Percentiles rank a stretch among this genome's conserved stretches.
These are phyloP conservation scores for Potorous gilbertii DNA, from an alignment of 2,797 vertebrate species.

Conservation along the genomic window DNA sequence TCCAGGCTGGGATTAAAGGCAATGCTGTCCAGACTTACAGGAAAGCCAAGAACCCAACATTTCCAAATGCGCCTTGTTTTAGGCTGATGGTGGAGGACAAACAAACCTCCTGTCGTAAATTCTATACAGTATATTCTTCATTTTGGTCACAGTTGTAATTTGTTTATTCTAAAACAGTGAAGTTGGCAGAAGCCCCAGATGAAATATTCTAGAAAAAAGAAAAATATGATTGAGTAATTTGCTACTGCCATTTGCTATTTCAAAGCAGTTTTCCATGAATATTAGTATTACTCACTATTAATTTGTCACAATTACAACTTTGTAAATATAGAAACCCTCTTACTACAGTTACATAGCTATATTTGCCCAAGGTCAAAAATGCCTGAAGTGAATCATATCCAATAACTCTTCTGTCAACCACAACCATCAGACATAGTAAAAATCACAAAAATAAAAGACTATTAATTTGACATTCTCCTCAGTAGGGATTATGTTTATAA, in stretches of 20 bases:
- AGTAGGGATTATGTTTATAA: not conserved
- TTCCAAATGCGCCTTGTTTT: not conserved
- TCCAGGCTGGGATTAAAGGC: not conserved
- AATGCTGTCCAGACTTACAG: not conserved
- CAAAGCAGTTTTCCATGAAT: not conserved
- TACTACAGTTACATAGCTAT: not conserved
- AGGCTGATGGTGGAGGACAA: not conserved
- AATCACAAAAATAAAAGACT: not conserved
- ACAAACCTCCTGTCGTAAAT: not conserved
- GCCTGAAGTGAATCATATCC: not conserved
- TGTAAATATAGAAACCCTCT: not conserved
- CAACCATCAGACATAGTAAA: not conserved
- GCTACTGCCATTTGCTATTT: not conserved
- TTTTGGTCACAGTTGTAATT: constrained; percentile 25
- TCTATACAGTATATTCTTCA: not conserved
- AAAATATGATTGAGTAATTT: not conserved
- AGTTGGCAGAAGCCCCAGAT: not conserved
- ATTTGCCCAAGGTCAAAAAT: not conserved
- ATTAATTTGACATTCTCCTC: not conserved
- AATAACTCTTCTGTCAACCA: not conserved
- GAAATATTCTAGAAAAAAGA: constrained; percentile 38
- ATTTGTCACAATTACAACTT: not conserved
- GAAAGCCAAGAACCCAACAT: not conserved
- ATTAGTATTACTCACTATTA: not conserved
- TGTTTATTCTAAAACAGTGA: constrained; percentile 25